These are phyloP conservation scores for Lycaon pictus DNA, from an alignment of 2,113 vertebrate genomes.

Conservation along the genomic window DNA sequence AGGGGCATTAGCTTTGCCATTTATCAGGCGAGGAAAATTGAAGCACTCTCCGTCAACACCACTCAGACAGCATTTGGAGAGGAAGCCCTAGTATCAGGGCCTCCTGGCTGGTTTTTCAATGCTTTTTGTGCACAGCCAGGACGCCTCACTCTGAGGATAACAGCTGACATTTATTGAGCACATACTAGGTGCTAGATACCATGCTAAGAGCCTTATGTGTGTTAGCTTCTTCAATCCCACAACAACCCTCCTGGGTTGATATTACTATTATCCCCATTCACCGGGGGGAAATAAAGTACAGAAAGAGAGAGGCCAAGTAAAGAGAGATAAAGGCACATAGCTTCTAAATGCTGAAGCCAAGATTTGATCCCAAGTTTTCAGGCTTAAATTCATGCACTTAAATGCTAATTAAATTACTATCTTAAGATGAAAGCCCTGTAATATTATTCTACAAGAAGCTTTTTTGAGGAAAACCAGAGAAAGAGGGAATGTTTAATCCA, in stretches of 20 bases:
- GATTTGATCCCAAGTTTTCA: background rate
- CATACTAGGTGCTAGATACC: background rate
- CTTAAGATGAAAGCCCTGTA: background rate
- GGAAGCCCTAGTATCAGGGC: background rate
- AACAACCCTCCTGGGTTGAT: background rate
- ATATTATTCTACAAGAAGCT: constrained; percentile 13
- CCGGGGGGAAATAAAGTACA: background rate
- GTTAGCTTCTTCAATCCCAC: background rate
- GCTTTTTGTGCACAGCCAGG: background rate
- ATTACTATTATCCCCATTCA: background rate
- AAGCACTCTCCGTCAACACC: background rate
- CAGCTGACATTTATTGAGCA: background rate
- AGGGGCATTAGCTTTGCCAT: background rate
- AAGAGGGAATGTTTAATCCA: constrained; percentile 6
- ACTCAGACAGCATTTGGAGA: background rate
- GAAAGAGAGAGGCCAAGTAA: background rate
- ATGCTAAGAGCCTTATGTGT: background rate
- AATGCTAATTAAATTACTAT: background rate
- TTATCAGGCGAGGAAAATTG: background rate
- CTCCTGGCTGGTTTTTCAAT: background rate
- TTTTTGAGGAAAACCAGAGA: background rate
- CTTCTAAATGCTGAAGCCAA: background rate
- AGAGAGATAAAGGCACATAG: background rate
- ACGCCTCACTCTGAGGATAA: background rate
- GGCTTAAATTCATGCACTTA: background rate